A percentile compares a stretch with the other conserved stretches of the same genome.
phyloP scores from a whole-genome alignment of 2,113 vertebrate genomes.

The Origma solitaria region DNA sequence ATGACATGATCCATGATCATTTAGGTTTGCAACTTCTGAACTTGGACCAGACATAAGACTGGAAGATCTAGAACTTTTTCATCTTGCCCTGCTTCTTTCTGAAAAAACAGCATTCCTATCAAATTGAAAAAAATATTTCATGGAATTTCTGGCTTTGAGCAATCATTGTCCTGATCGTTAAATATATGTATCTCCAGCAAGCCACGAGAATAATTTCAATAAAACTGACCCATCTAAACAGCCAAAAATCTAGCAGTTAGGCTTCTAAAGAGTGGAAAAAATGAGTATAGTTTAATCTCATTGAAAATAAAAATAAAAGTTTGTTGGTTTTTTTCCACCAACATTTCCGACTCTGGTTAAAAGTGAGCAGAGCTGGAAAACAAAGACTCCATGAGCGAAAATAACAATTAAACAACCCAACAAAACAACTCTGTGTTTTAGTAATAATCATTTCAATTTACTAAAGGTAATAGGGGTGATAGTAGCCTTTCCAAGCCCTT shows the following conservation, averaged over 20 bases:
- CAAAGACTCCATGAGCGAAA: background rate
- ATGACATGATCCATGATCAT: background rate
- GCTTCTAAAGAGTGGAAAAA: background rate
- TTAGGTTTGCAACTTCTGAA: background rate
- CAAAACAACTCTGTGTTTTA: background rate
- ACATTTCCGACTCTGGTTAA: background rate
- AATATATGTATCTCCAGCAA: background rate
- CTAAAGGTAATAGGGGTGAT: background rate
- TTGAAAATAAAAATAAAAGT: background rate
- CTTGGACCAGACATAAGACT: background rate
- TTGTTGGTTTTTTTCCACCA: background rate
- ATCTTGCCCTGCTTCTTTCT: background rate
- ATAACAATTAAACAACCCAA: background rate
- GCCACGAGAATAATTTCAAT: background rate
- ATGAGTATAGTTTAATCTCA: background rate
- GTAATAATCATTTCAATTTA: background rate
- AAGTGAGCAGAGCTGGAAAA: background rate
- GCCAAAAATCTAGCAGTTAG: background rate
- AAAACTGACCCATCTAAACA: background rate
- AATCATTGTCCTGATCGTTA: background rate
- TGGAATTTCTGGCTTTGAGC: background rate
- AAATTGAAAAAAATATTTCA: background rate
- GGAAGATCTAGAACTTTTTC: background rate
- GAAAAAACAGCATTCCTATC: background rate
- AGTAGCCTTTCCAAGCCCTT: background rate